Evolutionary conservation across 2,888 invertebrate genomes (phyloP).

Genomic region (Lysandra bellargus): DNA sequence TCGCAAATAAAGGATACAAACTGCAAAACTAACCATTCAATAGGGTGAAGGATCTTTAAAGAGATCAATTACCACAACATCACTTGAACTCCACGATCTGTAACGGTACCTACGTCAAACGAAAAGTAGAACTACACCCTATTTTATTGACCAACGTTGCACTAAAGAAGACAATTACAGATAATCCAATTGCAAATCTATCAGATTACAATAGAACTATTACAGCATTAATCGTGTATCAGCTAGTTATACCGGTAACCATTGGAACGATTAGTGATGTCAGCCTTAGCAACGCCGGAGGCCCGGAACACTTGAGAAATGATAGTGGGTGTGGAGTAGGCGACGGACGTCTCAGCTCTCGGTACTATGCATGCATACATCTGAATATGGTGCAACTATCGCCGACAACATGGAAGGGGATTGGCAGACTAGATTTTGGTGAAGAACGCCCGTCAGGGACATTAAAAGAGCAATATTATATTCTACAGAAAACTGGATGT

Average conservation of each 20-base stretch:
- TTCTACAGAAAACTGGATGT: too few species aligned
- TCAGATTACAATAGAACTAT: constrained; percentile 4
- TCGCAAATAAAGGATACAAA: not conserved
- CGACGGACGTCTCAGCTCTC: constrained; percentile 33
- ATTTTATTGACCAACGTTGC: not conserved
- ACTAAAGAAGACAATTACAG: not conserved
- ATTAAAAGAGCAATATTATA: too few species aligned
- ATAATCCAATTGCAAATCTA: not conserved
- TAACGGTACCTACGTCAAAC: constrained; percentile 7
- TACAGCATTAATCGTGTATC: not conserved
- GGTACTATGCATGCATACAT: not conserved
- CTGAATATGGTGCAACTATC: not conserved
- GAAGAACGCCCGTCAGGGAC: not conserved
- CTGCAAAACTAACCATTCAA: not conserved
- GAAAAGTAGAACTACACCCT: not conserved
- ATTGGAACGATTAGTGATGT: constrained; percentile 35
- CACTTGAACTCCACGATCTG: not conserved
- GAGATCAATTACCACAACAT: constrained; percentile 15
- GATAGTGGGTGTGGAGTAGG: constrained; percentile 39
- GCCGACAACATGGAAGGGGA: not conserved
- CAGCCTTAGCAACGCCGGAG: constrained; percentile 34
- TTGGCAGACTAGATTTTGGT: not conserved
- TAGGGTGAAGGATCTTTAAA: constrained; percentile 17
- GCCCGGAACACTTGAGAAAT: constrained; percentile 37
- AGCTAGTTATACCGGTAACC: constrained; percentile 31